Conservation (phyloP, 2,888 invertebrate genomes). For the Scaptomyza parva region DNA sequence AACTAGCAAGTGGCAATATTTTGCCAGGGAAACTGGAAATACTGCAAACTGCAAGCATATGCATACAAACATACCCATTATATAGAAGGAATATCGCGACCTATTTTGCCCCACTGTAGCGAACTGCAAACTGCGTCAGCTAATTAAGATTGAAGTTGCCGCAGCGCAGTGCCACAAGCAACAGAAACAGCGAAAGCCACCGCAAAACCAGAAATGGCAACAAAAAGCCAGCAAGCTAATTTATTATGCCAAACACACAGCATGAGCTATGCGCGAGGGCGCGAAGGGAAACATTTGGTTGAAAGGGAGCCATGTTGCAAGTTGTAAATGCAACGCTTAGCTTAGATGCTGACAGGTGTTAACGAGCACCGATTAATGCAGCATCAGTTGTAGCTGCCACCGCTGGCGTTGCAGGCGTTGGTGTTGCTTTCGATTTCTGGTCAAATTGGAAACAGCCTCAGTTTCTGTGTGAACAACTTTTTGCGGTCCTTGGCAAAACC, state of each 20-base stretch:
- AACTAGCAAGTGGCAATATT: conserved; percentile 25
- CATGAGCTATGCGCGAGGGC: conserved; percentile 19
- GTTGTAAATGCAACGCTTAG: conserved; percentile 32
- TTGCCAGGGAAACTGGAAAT: conserved; percentile 33
- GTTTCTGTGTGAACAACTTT: conserved; percentile 3
- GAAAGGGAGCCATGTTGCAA: neutral
- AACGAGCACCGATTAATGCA: conserved; percentile 44
- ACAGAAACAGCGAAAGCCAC: conserved; percentile 26
- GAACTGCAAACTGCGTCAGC: conserved; percentile 70
- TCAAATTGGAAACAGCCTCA: neutral
- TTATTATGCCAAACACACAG: conserved; percentile 69
- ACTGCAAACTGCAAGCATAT: too few species aligned
- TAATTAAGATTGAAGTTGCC: conserved; percentile 78
- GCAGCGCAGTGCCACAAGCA: conserved; percentile 46
- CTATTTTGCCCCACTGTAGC: conserved; percentile 41
- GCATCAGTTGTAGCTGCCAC: conserved; percentile 11
- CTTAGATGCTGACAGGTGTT: conserved; percentile 47
- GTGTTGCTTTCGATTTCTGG: conserved; percentile 14
- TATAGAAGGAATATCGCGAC: conserved; percentile 41
- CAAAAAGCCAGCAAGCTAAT: conserved; percentile 57
- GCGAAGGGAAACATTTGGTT: neutral
- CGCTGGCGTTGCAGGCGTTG: too few species aligned
- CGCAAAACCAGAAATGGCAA: conserved; percentile 27
- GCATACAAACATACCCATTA: too few species aligned
- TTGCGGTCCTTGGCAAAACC: conserved; percentile 5